Percentiles rank a stretch among this genome's conserved stretches.
Evolutionary conservation across 2,888 invertebrate genomes (phyloP).

Genomic region (Clivina fossor): DNA sequence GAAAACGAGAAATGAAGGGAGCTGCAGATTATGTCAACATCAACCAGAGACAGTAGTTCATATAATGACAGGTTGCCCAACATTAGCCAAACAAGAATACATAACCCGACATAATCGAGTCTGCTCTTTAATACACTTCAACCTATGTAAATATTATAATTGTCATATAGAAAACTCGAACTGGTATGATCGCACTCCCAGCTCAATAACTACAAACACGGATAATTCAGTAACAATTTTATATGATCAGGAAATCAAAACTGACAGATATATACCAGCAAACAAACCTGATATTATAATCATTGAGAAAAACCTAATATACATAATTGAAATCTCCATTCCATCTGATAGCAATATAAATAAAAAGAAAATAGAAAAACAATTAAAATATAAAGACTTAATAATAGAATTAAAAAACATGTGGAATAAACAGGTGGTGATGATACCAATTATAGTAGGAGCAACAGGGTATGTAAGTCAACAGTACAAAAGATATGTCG

Average conservation of each 20-base stretch:
- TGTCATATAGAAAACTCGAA: background rate
- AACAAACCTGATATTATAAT: too few relatives aligned
- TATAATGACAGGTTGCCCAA: slow-evolving; percentile 26
- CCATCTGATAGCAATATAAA: background rate
- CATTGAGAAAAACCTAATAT: too few relatives aligned
- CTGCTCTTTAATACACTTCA: slow-evolving; percentile 23
- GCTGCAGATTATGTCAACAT: slow-evolving; percentile 33
- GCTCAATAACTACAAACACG: background rate
- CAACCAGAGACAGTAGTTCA: slow-evolving; percentile 34
- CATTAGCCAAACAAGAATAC: slow-evolving; percentile 31
- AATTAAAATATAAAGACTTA: background rate
- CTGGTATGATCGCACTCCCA: background rate
- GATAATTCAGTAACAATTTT: background rate
- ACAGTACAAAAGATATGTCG: background rate
- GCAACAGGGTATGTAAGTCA: background rate
- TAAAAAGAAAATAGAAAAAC: background rate
- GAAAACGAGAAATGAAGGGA: slow-evolving; percentile 16
- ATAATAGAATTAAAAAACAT: background rate
- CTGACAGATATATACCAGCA: background rate
- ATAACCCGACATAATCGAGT: slow-evolving; percentile 33
- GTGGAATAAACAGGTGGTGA: background rate
- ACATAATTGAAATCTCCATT: background rate
- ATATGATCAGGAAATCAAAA: background rate
- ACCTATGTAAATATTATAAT: background rate
- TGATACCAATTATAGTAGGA: background rate